Evolutionary conservation across 1,140 invertebrate genomes (phyloP), one percentile per base, ranked within the genome.

Genomic region (Eriosoma lanigerum): DNA sequence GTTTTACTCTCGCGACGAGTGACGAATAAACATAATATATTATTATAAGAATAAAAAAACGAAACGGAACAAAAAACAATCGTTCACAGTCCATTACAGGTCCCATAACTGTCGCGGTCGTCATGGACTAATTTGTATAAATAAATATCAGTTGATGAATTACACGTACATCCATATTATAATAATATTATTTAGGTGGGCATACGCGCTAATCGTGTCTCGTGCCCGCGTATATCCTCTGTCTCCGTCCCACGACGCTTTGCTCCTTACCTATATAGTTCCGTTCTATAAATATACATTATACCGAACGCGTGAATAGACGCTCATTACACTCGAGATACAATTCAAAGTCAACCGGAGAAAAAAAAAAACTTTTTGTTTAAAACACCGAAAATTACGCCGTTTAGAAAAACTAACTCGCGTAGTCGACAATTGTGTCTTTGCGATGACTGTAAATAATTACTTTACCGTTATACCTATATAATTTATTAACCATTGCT

Each of bases 101-200:
- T n/a, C 21, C 13, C 19, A 32, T 17, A 12, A n/a, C 21, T 17
- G 66, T 17, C 38, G 38, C 21, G 38, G 44, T 48, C 66, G 66
- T 68, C 66, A 68, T 44, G 66, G 66, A 24, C 21, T 48, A 68
- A 68, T 68, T 68, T 68, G 66, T 68, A 68, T 68, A 68, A 68
- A 68, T 68, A 68, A 68, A 68, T 68, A 68, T 68, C 66, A 44
- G 66, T 68, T 48, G 66, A 68, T 38, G 66, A 68, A 68, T 68
- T 68, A 68, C 21, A 46, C 19, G n/a, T 8, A 10, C 15, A n/a
- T 13, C 8, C 4, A 32, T 29, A 29, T 13, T 8, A 54, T 19
- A n/a, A 60, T 26, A 60, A 17, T 8, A 26, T 60, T 62, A 62
- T 62, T 26, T 29, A 62, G 24, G 58, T 17, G 15, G 26, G 24